phyloP scores from a whole-genome alignment of 2,113 vertebrate genomes.

The Ctenodactylus gundi region DNA sequence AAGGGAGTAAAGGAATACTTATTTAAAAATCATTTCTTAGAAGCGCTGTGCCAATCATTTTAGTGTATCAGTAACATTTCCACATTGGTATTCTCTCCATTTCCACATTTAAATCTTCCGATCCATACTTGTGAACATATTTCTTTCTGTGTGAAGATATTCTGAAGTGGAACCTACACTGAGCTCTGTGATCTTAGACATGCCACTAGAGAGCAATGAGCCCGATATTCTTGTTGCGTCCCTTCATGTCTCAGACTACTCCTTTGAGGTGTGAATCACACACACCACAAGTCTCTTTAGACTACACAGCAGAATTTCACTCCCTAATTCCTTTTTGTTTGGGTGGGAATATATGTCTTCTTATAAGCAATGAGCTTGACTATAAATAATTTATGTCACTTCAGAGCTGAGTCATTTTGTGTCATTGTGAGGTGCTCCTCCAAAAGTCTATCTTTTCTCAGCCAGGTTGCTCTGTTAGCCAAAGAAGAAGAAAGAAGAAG shows the following conservation, averaged over 20 bases:
- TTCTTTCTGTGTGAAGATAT: background rate
- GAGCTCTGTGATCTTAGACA: constrained; percentile 29
- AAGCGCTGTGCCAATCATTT: background rate
- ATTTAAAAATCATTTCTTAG: background rate
- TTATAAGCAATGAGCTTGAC: background rate
- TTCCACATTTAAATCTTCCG: background rate
- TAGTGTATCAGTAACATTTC: background rate
- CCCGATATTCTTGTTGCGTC: background rate
- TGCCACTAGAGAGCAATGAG: constrained; percentile 5
- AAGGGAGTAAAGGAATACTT: background rate
- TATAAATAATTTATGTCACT: background rate
- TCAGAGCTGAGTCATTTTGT: background rate
- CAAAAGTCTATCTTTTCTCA: background rate
- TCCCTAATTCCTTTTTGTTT: background rate
- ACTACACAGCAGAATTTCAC: background rate
- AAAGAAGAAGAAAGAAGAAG: too few relatives aligned
- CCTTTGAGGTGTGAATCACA: background rate
- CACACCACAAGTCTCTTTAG: background rate
- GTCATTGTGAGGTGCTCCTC: background rate
- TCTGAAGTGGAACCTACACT: background rate
- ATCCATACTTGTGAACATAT: background rate
- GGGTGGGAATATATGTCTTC: background rate
- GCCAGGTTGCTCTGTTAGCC: background rate
- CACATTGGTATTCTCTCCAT: background rate
- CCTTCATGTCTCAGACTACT: background rate